Evolutionary conservation across 2,888 invertebrate genomes (phyloP).

Genomic region (Temnothorax unifasciatus): DNA sequence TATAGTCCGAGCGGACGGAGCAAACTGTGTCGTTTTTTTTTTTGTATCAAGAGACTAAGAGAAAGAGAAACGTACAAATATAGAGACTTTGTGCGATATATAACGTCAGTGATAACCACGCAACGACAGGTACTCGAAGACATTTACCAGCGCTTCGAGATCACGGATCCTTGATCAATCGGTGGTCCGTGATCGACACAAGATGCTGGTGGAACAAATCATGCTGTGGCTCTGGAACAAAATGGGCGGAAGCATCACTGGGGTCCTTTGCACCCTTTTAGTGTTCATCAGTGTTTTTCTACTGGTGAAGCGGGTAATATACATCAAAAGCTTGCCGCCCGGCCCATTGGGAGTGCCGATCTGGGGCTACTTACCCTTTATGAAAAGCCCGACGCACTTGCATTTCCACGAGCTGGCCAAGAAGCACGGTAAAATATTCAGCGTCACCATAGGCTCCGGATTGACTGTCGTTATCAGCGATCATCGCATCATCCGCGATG

Average conservation of each 20-base stretch:
- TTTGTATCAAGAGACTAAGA: background rate
- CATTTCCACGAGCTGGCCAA: constrained; percentile 93
- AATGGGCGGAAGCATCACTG: constrained; percentile 69
- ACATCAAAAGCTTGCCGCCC: constrained; percentile 88
- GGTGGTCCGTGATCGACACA: background rate
- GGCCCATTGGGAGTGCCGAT: constrained; percentile 96
- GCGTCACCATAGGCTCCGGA: constrained; percentile 93
- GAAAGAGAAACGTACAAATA: constrained; percentile 1
- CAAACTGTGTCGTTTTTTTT: background rate
- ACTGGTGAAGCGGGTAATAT: too few relatives aligned
- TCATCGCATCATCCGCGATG: constrained; percentile 94
- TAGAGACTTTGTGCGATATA: background rate
- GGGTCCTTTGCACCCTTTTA: too few relatives aligned
- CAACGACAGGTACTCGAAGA: background rate
- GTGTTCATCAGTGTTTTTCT: too few relatives aligned
- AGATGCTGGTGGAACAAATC: constrained; percentile 81
- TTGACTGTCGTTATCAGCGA: constrained; percentile 95
- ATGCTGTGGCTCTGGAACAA: constrained; percentile 78
- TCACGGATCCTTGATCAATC: background rate
- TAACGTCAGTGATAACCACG: constrained; percentile 17
- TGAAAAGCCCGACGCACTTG: constrained; percentile 88
- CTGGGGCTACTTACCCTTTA: constrained; percentile 93
- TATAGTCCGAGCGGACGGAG: background rate
- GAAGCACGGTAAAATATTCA: constrained; percentile 94
- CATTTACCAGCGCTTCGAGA: background rate